A percentile compares a stretch with the other conserved stretches of the same genome.
These are phyloP conservation scores for Cistogaster globosa DNA, from an alignment of 2,888 invertebrate species.

Conservation along the genomic window DNA sequence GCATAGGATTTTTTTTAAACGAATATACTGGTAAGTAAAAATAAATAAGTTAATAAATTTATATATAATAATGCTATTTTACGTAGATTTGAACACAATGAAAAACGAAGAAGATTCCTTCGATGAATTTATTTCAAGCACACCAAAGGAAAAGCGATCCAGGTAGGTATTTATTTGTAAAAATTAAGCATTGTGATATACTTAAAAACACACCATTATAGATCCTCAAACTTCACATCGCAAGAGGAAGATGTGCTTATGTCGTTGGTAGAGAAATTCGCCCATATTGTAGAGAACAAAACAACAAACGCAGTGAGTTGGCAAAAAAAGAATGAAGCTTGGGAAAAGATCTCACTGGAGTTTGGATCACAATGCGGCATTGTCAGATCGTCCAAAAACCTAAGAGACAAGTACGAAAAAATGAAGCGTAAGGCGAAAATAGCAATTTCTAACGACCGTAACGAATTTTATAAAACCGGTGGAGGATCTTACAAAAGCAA, in stretches of 20 bases:
- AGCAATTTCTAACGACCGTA: background rate
- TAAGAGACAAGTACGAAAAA: conserved; percentile 1
- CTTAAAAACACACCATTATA: background rate
- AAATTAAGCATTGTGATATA: background rate
- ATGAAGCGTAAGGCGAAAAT: background rate
- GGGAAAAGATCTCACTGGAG: background rate
- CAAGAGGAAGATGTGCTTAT: background rate
- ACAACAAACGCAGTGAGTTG: background rate
- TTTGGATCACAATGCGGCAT: background rate
- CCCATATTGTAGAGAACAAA: conserved; percentile 2
- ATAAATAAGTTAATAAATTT: background rate
- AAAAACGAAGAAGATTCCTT: background rate
- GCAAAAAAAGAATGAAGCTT: background rate
- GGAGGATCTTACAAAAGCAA: background rate
- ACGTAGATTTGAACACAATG: background rate
- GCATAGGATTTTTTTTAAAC: background rate
- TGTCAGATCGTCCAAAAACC: background rate
- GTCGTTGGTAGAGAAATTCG: background rate
- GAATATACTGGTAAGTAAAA: background rate
- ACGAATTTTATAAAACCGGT: conserved; percentile 8
- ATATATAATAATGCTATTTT: background rate
- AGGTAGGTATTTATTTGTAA: background rate
- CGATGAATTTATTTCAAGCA: background rate
- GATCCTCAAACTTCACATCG: background rate
- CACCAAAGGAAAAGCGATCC: conserved; percentile 1